A percentile compares a stretch with the other conserved stretches of the same genome.
These are phyloP conservation scores for Thereva nobilitata DNA, from an alignment of 2,888 invertebrate species.

Conservation along the genomic window DNA sequence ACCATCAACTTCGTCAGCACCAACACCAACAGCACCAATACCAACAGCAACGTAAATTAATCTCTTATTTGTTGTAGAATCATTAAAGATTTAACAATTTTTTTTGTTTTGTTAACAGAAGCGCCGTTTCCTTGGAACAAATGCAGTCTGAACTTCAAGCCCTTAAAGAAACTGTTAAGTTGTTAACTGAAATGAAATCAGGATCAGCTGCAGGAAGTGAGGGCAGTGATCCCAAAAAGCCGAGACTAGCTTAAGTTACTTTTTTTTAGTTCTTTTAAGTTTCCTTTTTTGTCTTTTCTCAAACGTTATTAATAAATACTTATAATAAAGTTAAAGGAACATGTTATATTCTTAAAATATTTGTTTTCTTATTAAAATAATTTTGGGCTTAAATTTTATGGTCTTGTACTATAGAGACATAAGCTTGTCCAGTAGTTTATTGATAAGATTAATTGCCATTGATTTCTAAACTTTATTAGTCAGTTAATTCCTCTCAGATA, in stretches of 20 bases:
- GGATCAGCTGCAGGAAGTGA: background rate
- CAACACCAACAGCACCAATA: background rate
- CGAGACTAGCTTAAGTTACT: background rate
- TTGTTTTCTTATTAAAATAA: too few species aligned
- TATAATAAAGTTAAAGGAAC: too few species aligned
- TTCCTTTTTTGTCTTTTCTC: constrained; percentile 4
- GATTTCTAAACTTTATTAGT: too few species aligned
- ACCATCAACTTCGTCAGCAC: background rate
- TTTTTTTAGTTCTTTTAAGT: background rate
- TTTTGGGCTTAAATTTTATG: too few species aligned
- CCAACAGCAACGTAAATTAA: background rate
- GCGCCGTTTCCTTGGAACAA: background rate
- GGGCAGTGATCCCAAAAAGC: constrained; percentile 3
- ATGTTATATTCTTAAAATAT: too few species aligned
- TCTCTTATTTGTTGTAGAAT: background rate
- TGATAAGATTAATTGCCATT: too few species aligned
- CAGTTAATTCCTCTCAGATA: too few species aligned
- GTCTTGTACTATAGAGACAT: too few species aligned
- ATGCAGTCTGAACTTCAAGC: constrained; percentile 15
- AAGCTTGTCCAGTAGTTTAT: too few species aligned
- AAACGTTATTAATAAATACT: background rate
- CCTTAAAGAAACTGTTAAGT: constrained; percentile 13
- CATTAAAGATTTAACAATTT: background rate
- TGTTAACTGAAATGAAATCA: constrained; percentile 1
- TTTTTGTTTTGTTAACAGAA: background rate